These are phyloP conservation scores for Varecia variegata DNA, from an alignment of 2,797 vertebrate genomes.

Conservation along the genomic window DNA sequence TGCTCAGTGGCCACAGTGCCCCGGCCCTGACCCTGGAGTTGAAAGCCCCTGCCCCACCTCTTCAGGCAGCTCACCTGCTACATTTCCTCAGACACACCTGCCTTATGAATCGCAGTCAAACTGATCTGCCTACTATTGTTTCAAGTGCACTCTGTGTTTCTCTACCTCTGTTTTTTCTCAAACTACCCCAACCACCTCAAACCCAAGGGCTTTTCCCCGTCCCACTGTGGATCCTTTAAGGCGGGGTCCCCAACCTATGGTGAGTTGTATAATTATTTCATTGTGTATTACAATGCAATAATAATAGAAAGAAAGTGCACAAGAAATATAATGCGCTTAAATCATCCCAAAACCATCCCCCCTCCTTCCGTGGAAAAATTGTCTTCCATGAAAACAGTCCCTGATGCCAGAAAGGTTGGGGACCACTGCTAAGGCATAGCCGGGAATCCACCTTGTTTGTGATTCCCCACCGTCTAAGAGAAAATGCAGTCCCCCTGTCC, in stretches of 20 bases:
- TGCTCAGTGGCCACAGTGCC: background rate
- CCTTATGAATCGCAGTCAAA: background rate
- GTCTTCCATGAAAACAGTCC: background rate
- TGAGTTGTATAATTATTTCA: too few relatives aligned
- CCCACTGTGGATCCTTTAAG: background rate
- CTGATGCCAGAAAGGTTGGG: background rate
- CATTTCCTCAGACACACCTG: background rate
- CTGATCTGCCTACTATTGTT: background rate
- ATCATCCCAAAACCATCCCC: too few relatives aligned
- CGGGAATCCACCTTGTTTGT: background rate
- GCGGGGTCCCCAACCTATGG: background rate
- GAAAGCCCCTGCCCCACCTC: background rate
- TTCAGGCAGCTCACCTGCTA: rapidly evolving
- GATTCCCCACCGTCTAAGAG: background rate
- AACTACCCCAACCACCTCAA: background rate
- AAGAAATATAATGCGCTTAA: too few relatives aligned
- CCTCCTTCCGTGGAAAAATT: background rate
- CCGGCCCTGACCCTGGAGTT: rapidly evolving
- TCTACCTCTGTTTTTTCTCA: background rate
- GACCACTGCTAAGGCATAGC: background rate
- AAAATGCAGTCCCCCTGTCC: background rate
- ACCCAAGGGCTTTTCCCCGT: background rate
- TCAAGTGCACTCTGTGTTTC: background rate
- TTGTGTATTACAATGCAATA: too few relatives aligned
- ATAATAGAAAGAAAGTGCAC: too few relatives aligned